Conservation (phyloP, 2,113 vertebrate species). For the Nesospiza acunhae region DNA sequence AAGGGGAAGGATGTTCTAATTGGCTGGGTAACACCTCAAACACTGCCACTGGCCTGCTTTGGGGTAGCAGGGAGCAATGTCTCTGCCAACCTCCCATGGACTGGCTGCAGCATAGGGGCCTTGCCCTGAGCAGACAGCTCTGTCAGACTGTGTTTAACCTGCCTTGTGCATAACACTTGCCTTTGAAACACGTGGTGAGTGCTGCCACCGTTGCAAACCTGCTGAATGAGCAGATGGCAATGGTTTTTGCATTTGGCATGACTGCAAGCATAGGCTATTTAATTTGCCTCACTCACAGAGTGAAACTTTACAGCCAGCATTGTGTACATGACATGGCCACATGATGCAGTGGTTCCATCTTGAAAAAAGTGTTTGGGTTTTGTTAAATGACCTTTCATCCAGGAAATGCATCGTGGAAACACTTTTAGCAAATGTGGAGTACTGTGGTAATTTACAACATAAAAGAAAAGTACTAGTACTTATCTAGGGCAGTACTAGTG, state of each 20-base stretch:
- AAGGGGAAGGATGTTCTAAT: not conserved
- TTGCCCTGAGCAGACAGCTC: not conserved
- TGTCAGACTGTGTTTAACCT: not conserved
- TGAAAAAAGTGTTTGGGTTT: not conserved
- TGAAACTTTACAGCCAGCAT: not conserved
- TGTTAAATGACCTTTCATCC: not conserved
- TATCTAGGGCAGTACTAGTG: not conserved
- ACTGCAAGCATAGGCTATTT: not conserved
- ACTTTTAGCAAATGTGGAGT: not conserved
- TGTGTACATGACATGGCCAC: not conserved
- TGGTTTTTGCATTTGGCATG: not conserved
- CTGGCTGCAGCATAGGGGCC: not conserved
- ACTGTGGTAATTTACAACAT: not conserved
- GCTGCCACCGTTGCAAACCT: not conserved
- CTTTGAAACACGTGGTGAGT: not conserved
- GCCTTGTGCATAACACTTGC: not conserved
- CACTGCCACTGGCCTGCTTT: not conserved
- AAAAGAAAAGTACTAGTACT: not conserved
- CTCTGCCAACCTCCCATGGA: accelerated
- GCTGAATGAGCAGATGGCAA: not conserved
- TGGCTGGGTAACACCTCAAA: not conserved
- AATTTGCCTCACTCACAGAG: not conserved
- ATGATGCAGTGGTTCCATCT: not conserved
- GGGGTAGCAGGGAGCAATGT: not conserved
- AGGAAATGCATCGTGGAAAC: not conserved